Evolutionary conservation across 2,888 invertebrate species (phyloP).

Genomic region (Ptychoptera albimana): DNA sequence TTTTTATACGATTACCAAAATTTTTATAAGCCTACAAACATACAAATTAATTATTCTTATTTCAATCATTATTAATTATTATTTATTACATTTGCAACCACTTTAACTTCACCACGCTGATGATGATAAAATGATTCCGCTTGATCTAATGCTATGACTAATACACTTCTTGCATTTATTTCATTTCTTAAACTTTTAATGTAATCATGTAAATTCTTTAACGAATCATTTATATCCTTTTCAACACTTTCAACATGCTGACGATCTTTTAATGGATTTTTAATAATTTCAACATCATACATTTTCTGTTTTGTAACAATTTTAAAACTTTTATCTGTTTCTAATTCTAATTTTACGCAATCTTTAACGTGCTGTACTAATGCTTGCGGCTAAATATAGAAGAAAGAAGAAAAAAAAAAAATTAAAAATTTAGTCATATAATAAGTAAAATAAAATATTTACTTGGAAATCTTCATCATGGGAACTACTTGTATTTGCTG

Average conservation of each 20-base stretch:
- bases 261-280: conserved; percentile 72
- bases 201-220: conserved; percentile 62
- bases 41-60: conserved; percentile 1
- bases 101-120: conserved; percentile 86
- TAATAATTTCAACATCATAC: conserved; percentile 62
- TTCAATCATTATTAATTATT: neutral
- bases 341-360: conserved; percentile 54
- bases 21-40: conserved; percentile 74
- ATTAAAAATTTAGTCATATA: neutral
- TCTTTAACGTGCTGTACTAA: conserved; percentile 60
- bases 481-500: conserved; percentile 10
- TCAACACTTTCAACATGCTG: conserved; percentile 76
- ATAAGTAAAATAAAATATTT: conserved; percentile 2
- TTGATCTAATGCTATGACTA: conserved; percentile 62
- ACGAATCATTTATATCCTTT: conserved; percentile 70
- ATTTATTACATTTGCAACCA: conserved; percentile 79
- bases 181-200: conserved; percentile 67
- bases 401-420: neutral
- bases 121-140: conserved; percentile 78
- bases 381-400: conserved; percentile 42
- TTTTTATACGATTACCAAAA: conserved; percentile 76
- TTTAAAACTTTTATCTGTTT: conserved; percentile 52
- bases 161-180: conserved; percentile 60
- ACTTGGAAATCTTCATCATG: conserved; percentile 24
- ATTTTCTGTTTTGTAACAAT: conserved; percentile 33